A percentile compares a stretch with the other conserved stretches of the same genome.
Evolutionary conservation across 2,888 invertebrate species (phyloP).

Genomic region (Latheticus oryzae): DNA sequence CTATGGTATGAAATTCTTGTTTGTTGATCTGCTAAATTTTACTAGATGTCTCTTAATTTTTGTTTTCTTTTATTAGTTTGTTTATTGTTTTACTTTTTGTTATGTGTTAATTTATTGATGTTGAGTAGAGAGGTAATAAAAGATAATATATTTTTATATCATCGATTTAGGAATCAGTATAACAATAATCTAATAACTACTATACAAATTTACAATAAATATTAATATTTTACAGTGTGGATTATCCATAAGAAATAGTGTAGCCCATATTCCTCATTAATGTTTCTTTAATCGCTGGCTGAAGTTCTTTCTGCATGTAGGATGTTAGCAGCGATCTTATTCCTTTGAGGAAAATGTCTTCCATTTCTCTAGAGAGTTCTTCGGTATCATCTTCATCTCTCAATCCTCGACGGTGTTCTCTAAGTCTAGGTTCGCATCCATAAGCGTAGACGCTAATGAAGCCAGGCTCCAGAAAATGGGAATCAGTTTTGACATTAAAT

Average conservation of each 20-base stretch:
- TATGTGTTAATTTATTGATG: too few relatives aligned
- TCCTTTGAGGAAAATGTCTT: conserved; percentile 86
- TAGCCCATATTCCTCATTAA: conserved; percentile 90
- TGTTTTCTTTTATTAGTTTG: too few relatives aligned
- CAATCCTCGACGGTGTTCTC: conserved; percentile 57
- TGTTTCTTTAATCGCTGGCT: conserved; percentile 87
- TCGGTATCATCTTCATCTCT: conserved; percentile 67
- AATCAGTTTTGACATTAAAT: conserved; percentile 81
- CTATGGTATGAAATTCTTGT: too few relatives aligned
- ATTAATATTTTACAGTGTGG: neutral
- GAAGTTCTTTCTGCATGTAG: conserved; percentile 85
- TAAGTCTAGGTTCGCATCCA: conserved; percentile 73
- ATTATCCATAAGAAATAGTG: conserved; percentile 85
- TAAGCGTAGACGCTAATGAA: conserved; percentile 89
- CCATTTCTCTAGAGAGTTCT: conserved; percentile 83
- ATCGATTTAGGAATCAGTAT: too few relatives aligned
- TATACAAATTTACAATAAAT: conserved; percentile 40
- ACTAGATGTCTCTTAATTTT: too few relatives aligned
- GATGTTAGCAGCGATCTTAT: conserved; percentile 82
- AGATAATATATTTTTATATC: too few relatives aligned
- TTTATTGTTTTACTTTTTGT: too few relatives aligned
- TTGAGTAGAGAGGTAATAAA: too few relatives aligned
- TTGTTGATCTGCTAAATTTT: too few relatives aligned
- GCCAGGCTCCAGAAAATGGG: conserved; percentile 85
- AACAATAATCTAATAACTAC: conserved; percentile 11